Evolutionary conservation across 2,888 invertebrate genomes (phyloP), one percentile per base, ranked within the genome.

Genomic region (Ypsolopha scabrella): DNA sequence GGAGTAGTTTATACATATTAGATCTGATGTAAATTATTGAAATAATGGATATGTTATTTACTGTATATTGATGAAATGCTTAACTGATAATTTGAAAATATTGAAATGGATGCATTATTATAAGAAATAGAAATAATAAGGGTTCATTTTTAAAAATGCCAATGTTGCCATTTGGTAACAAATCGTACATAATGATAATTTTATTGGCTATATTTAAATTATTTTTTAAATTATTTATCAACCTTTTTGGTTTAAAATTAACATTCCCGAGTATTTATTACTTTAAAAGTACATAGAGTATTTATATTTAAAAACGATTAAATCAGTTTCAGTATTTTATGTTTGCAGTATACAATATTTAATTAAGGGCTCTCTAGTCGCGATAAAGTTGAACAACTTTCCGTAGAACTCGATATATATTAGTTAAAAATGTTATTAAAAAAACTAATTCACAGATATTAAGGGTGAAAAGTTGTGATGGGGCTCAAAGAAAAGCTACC

Each of bases 51-150:
- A 24, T 24, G 24, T 24, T 24, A 24, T 24, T 24, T 24, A 24
- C 24, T 24, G 24, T 56, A 57, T 57, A 54, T 56, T 54, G 58
- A 58, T 59, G 59, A 55, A 38, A 10, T 41, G 41, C 41, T 41
- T 41, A 6, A 41, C 41, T 24, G 24, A 24, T 24, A 24, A 24
- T 24, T 24, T 11, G 11, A 41, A 11, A 41, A 11, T 41, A 11
- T 9, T 41, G 7, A 10, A 11, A 41, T 41, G 11, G 3, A 11
- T 38, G 8, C 8, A 38, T n/a, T 38, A 10, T 6, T 38, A 6
- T n/a, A 10, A 10, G n/a, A 38, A 38, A 38, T 38, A 38, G 9
- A 10, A n/a, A 38, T 10, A n/a, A n/a, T n/a, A 8, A n/a, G 41
- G 10, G 1, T 11, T 11, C 8, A 41, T 41, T 41, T 9, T 7